Conservation (phyloP, 2,888 invertebrate species). For the Drosophila robusta region DNA sequence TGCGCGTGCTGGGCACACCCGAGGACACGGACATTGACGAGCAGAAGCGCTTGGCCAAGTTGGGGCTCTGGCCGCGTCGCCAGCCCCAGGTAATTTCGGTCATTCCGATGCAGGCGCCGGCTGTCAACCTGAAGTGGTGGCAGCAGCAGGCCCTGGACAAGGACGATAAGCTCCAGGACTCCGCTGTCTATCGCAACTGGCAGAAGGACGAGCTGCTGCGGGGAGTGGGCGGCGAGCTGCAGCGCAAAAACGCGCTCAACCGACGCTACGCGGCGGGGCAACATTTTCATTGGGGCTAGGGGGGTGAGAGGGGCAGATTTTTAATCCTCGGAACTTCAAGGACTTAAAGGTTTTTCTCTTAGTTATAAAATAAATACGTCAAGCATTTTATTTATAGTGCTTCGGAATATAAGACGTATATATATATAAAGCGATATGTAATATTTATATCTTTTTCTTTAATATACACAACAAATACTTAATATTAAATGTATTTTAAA, state of each 20-base stretch:
- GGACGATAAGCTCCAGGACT: conserved; percentile 51
- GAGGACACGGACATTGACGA: conserved; percentile 77
- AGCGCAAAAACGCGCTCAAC: conserved; percentile 64
- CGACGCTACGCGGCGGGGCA: conserved; percentile 53
- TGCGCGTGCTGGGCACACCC: conserved; percentile 73
- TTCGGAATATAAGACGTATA: too few species aligned
- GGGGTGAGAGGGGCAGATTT: neutral
- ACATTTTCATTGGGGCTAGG: conserved; percentile 22
- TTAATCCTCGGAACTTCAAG: too few species aligned
- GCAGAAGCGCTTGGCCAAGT: conserved; percentile 69
- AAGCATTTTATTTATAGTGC: too few species aligned
- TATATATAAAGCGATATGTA: too few species aligned
- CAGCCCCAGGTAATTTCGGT: conserved; percentile 65
- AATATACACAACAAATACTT: too few species aligned
- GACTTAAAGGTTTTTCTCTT: too few species aligned
- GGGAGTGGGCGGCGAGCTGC: conserved; percentile 59
- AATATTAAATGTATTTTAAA: too few species aligned
- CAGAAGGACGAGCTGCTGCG: conserved; percentile 50
- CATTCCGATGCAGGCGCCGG: conserved; percentile 51
- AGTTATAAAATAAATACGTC: too few species aligned
- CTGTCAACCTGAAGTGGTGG: conserved; percentile 64
- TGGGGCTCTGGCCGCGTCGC: conserved; percentile 63
- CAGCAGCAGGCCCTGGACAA: conserved; percentile 61
- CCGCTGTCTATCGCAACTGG: conserved; percentile 61
- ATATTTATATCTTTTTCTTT: too few species aligned